Base-by-base conservation (phyloP, 2,888 invertebrate genomes). In the Tethea ocularis region DNA sequence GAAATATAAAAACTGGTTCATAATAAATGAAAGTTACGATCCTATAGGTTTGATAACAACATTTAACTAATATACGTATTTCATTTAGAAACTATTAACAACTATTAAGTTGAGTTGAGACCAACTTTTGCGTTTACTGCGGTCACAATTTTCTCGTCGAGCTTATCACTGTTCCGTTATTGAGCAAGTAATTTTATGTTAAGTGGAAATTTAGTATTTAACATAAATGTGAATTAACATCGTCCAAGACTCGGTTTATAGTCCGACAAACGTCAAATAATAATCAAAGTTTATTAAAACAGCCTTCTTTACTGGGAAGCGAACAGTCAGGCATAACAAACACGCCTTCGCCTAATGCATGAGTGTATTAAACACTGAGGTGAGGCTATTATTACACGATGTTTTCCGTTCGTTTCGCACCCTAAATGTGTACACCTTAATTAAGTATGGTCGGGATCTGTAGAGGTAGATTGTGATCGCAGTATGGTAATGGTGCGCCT, bases 381-480 rank as follows among this genome's bases (percentile, higher is more conserved):
- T 66, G 58, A 38, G 57, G 61, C 62, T 76, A 78, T 81, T 80
- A 81, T 80, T 80, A 79, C 72, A 72, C 56, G 72, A 74, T 66
- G 69, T 77, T 81, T 83, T 83, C 79, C 80, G 75, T 84, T 76
- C 75, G 78, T 77, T 83, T 85, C 75, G 83, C 84, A 84, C 86
- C 86, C 88, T 79, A 86, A 84, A 82, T 77, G 71, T 82, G 77
- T 81, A 82, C 74, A 76, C 83, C 79, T 85, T 87, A 87, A 89
- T 89, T 88, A 87, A 86, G 78, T 75, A 77, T 67, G 73, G 79
- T 76, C 69, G 77, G 81, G 78, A 81, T 82, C 74, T 33, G 54
- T 54, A 33, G 54, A 54, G 77, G 84, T 80, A 79, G 87, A 85
- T 87, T 76, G 79, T 80, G 83, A 88, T 87, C 86, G 75, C 72